A percentile compares a stretch with the other conserved stretches of the same genome.
Evolutionary conservation across 2,113 vertebrate genomes (phyloP).

Genomic region (Eira barbara): DNA sequence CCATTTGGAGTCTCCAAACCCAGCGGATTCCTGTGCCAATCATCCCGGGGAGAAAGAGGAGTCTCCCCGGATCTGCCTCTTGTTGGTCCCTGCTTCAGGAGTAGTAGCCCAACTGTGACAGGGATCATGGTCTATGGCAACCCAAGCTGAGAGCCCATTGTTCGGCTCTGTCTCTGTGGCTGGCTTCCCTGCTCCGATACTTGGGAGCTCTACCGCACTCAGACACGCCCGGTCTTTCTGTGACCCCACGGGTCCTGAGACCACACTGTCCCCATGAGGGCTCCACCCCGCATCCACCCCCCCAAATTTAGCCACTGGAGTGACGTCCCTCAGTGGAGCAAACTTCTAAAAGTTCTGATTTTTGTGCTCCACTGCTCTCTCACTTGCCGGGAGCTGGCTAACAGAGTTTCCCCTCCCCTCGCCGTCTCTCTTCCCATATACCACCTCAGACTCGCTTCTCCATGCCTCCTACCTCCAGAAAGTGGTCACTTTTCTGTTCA

Average conservation of each 20-base stretch:
- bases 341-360: too few relatives aligned
- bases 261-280: too few relatives aligned
- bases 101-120: not conserved
- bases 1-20: not conserved
- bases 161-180: rapidly evolving
- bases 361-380: not conserved
- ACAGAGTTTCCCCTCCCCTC: too few relatives aligned
- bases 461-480: not conserved
- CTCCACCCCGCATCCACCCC: rapidly evolving
- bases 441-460: not conserved
- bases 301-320: too few relatives aligned
- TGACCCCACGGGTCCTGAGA: too few relatives aligned
- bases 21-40: not conserved
- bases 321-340: rapidly evolving
- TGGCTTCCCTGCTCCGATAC: too few relatives aligned
- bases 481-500: not conserved
- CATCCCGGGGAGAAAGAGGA: not conserved
- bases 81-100: not conserved
- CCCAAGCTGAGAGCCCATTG: too few relatives aligned
- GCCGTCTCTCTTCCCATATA: rapidly evolving
- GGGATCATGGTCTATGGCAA: not conserved
- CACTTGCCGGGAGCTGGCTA: rapidly evolving
- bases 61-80: not conserved
- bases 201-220: too few relatives aligned
- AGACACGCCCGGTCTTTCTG: too few relatives aligned